Base-by-base conservation (phyloP, 1,140 invertebrate genomes). In the Hirudo medicinalis region DNA sequence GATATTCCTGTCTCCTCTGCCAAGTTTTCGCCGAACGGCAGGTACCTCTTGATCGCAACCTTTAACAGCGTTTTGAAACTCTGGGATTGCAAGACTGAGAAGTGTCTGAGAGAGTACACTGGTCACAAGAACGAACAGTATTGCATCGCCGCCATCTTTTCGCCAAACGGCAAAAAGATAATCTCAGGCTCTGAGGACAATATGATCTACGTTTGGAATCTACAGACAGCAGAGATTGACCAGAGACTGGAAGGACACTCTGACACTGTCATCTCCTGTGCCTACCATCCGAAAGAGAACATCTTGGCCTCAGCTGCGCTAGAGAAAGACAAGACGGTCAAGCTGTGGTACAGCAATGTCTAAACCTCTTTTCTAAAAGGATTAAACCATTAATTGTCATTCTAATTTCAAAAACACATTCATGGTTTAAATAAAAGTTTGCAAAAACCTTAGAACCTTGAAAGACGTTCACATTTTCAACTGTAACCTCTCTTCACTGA, bases 151-250 rank as follows among this genome's bases (percentile, higher is more conserved):
- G 95, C 96, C 27, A 99, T 99, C 83, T 99, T 99, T 82, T 98
- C 95, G 69, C 99, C 96, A 55, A 43, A 22, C 40, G 96, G 96
- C 55, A 81, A 93, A 90, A 99, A 95, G 95, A 99, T 99, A 80
- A 95, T 99, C 57, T 97, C 93, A 67, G 96, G 96, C 19, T 98
- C 94, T n/a, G 96, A 99, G 84, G 96, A 99, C 80, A 94, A 97
- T 79, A 87, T 94, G 85, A 93, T 99, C 6, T 99, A 97, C 78
- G 96, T 99, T 77, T 99, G 96, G 96, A 99, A 99, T 86, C 85
- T 99, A 70, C 96, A 99, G 80, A 96, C 94, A 22, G 98, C 98
- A 84, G 94, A 99, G 85, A 91, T 99, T 75, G 96, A 99, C 67
- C 96, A 99, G 83, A 94, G 94, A 84, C 82, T 99, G 71, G 88